Percentiles rank a stretch among this genome's conserved stretches.
Conservation (phyloP, 2,113 vertebrate genomes). For the Lophochroa leadbeateri region DNA sequence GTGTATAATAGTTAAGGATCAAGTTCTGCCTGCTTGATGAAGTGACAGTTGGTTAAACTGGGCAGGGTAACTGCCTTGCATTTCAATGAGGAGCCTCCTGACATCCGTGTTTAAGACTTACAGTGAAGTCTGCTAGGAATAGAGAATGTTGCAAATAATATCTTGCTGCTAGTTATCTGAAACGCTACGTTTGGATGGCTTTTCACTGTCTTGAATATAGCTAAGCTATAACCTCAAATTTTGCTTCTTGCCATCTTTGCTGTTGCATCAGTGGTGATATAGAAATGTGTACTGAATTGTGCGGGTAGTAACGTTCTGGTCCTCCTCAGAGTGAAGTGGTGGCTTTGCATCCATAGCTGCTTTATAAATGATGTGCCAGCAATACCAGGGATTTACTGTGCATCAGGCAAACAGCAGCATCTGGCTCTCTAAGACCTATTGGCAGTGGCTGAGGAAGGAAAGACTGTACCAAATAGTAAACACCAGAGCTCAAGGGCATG, state of each 20-base stretch:
- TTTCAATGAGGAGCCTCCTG: conserved; percentile 39
- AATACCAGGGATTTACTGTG: not conserved
- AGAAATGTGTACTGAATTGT: not conserved
- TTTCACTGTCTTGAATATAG: not conserved
- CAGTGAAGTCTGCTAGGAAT: not conserved
- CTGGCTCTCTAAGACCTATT: not conserved
- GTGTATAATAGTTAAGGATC: not conserved
- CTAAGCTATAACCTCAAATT: not conserved
- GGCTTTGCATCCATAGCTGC: not conserved
- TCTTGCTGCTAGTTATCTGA: not conserved
- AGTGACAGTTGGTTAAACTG: conserved; percentile 38
- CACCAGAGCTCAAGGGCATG: not conserved
- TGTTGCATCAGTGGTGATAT: not conserved
- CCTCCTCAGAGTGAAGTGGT: not conserved
- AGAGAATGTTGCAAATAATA: not conserved
- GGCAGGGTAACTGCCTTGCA: not conserved
- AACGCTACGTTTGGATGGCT: not conserved
- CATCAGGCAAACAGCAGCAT: not conserved
- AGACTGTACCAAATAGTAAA: not conserved
- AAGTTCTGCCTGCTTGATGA: not conserved
- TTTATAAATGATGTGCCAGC: not conserved
- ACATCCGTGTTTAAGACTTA: not conserved
- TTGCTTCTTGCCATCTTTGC: not conserved
- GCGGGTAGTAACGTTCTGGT: not conserved
- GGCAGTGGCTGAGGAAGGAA: not conserved